Percentiles rank a stretch among this genome's conserved stretches.
phyloP scores from a whole-genome alignment of 2,113 vertebrate genomes.

The Anolis sagrei region DNA sequence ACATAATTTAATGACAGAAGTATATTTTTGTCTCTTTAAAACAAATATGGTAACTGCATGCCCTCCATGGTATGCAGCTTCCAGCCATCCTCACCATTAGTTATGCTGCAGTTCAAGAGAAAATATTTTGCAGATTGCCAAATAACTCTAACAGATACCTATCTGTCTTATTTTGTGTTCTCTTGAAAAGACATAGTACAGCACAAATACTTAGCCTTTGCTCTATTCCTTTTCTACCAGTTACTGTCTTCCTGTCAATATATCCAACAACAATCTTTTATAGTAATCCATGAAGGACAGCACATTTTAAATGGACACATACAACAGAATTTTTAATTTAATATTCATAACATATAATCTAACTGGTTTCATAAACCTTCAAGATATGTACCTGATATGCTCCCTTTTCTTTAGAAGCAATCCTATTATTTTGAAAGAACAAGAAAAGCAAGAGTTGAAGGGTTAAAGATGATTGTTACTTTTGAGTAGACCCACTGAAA shows the following conservation, averaged over 20 bases:
- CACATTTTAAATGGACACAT: conserved; percentile 1
- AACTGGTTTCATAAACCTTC: background rate
- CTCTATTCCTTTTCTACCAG: background rate
- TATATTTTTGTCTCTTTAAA: no score
- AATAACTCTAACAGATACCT: background rate
- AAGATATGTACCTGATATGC: background rate
- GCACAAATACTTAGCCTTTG: background rate
- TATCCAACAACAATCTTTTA: conserved; percentile 4
- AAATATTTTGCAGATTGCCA: background rate
- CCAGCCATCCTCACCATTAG: background rate
- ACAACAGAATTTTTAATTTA: conserved; percentile 7
- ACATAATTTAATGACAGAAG: background rate
- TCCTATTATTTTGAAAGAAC: background rate
- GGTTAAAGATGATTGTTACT: background rate
- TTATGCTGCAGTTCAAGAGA: background rate
- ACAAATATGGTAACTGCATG: background rate
- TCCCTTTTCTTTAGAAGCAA: background rate
- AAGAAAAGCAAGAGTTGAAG: background rate
- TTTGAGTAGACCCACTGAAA: no score
- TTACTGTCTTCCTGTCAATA: background rate
- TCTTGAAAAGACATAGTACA: background rate
- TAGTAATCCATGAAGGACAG: background rate
- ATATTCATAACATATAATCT: background rate
- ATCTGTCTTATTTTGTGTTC: background rate
- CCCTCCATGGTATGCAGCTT: background rate